Conservation (phyloP, 2,113 vertebrate species). For the Pelecanoides urinatrix region DNA sequence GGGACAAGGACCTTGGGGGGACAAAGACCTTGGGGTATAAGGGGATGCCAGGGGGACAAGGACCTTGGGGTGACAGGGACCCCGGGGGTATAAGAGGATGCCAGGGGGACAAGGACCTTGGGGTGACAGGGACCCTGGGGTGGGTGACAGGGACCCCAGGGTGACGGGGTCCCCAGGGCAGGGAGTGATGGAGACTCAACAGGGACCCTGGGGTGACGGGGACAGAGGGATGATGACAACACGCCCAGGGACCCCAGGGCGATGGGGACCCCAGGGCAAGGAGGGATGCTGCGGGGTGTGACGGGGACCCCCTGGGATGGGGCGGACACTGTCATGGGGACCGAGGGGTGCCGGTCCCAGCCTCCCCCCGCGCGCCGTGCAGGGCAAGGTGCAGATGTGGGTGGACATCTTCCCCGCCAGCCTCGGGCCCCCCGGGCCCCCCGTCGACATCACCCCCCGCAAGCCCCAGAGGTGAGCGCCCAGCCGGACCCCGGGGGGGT, state of each 20-base stretch:
- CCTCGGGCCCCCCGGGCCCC: slow-evolving; percentile 67
- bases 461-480: slow-evolving; percentile 61
- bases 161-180: background rate
- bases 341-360: fast-evolving
- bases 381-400: slow-evolving; percentile 82
- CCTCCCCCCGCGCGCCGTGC: background rate
- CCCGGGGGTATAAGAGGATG: no score
- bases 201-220: background rate
- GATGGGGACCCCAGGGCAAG: background rate
- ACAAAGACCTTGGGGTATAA: no score
- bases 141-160: no score
- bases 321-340: no score
- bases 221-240: background rate
- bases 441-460: slow-evolving; percentile 64
- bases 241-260: no score
- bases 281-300: background rate
- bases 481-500: no score
- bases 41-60: background rate
- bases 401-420: slow-evolving; percentile 74
- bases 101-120: background rate
- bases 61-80: no score
- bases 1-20: no score
- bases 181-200: background rate
- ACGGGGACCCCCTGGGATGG: no score
- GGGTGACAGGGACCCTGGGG: background rate